Percentiles rank a stretch among this genome's conserved stretches.
These are phyloP conservation scores for Synergus gifuensis DNA, from an alignment of 2,888 invertebrate species.

Conservation along the genomic window DNA sequence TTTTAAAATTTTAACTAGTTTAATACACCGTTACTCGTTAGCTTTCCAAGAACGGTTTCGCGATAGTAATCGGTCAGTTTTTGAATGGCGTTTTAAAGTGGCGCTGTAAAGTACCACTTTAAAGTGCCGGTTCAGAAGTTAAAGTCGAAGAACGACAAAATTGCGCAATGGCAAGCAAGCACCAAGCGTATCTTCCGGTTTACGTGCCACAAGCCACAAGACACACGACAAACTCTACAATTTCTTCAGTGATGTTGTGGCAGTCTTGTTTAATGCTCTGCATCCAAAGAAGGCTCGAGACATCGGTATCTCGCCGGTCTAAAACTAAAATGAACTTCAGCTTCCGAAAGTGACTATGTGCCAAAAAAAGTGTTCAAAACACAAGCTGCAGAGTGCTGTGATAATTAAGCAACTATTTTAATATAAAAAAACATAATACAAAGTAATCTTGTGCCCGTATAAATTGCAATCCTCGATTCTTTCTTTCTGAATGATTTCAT, in stretches of 20 bases:
- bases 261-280: slow-evolving; percentile 68
- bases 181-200: slow-evolving; percentile 74
- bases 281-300: slow-evolving; percentile 53
- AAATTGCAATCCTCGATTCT: neutral
- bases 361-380: neutral
- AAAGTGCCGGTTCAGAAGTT: slow-evolving; percentile 27
- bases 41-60: neutral
- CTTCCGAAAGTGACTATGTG: neutral
- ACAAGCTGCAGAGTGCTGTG: neutral
- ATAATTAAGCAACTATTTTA: neutral
- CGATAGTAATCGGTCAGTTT: slow-evolving; percentile 9
- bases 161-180: slow-evolving; percentile 66
- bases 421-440: neutral
- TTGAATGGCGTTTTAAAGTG: neutral
- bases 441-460: too few species aligned
- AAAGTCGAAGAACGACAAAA: slow-evolving; percentile 54
- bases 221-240: slow-evolving; percentile 71
- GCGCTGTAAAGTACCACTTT: neutral
- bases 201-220: slow-evolving; percentile 64
- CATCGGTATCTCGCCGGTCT: slow-evolving; percentile 17
- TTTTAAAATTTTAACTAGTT: neutral
- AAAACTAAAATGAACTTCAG: neutral
- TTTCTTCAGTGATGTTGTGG: slow-evolving; percentile 66
- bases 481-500: neutral
- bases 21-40: neutral